phyloP scores from a whole-genome alignment of 2,113 vertebrate genomes.

The Scopus umbretta region DNA sequence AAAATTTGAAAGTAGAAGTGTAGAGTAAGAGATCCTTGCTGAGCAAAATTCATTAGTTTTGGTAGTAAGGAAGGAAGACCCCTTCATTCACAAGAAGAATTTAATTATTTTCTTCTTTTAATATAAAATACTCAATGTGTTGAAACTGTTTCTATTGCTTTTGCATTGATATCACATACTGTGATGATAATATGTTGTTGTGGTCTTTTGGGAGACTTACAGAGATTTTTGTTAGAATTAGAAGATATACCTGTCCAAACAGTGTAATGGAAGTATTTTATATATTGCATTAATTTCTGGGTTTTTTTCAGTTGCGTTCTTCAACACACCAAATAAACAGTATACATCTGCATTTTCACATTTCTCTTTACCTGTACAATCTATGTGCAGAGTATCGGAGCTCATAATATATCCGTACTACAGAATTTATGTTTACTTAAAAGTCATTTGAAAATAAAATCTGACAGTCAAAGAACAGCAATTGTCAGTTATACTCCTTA shows the following conservation, averaged over 20 bases:
- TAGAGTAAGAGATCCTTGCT: not conserved
- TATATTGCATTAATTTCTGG: not conserved
- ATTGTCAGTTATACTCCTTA: not conserved
- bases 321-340: not conserved
- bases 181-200: not conserved
- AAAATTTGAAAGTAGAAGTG: not conserved
- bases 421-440: not conserved
- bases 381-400: not conserved
- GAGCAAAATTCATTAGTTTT: not conserved
- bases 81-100: not conserved
- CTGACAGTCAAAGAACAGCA: not conserved
- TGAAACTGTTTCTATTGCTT: not conserved
- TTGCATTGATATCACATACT: not conserved
- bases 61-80: not conserved
- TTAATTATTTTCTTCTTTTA: not conserved
- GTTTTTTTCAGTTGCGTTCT: not conserved
- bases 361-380: not conserved
- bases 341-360: not conserved
- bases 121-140: not conserved
- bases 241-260: not conserved
- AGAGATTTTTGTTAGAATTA: not conserved
- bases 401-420: not conserved
- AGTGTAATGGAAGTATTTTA: not conserved
- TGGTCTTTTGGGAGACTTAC: not conserved
- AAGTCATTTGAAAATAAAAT: not conserved